Base-by-base conservation (phyloP, 53 echinoderm and acorn worm species). In the Actinopyga echinites region DNA sequence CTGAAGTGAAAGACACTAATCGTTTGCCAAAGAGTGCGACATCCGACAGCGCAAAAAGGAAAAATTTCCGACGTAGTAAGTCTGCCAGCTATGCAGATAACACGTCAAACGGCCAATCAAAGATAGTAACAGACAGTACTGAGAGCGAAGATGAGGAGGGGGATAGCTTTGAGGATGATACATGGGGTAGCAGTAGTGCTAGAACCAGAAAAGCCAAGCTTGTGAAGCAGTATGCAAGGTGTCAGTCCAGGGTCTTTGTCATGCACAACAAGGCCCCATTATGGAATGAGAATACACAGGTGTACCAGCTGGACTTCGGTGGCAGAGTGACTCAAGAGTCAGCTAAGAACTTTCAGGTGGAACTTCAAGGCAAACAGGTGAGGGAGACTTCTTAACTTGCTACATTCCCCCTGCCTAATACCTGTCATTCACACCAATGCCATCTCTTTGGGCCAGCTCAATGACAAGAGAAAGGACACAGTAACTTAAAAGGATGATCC, bases 311-410 rank as follows among this genome's bases (percentile, higher is more conserved):
- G 90, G 99, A 99, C 91, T 99, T 99, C 87, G 99, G 99, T 7
- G 99, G 99, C 1, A 88, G 99, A 54, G 94, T 94, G 7, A 99
- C 99, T 20, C 99, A 99, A 68, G 99, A 99, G 67, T 99, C 99
- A 3, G 99, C 99, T 36, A 99, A 99, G 89, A 99, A 99, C 75
- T 99, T 99, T 86, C 99, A 99, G 59, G 93, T 99, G 84, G 99
- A 99, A 57, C 85, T 94, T 4, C 92, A 95, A 60, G 90, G 92
- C 29, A 99, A 99, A 60, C 99, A 99, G 99, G 99, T 99, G 42
- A 85, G 84, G 13, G 4, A 6, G 7, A 2, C 7, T 15, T 49
- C 3, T 17, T 49, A 49, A 5, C 1, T 49, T 17, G 13, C 13
- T 17, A n/a, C n/a, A n/a, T n/a, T n/a, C n/a, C n/a, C n/a, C 3